Conservation (phyloP, 2,888 invertebrate genomes). For the Drosophila percnosoma region DNA sequence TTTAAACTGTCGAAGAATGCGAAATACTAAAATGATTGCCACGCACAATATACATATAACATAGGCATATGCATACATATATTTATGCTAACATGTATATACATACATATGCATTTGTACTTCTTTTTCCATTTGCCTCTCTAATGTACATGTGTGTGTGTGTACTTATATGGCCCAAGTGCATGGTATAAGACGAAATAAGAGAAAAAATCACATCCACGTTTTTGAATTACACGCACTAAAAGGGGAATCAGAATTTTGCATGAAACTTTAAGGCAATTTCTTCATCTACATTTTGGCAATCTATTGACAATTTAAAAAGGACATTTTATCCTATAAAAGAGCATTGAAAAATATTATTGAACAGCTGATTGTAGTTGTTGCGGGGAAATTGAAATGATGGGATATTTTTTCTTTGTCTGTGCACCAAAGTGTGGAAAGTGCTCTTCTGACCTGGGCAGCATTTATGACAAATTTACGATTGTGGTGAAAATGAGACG, state of each 20-base stretch:
- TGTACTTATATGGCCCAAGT: slow-evolving; percentile 1
- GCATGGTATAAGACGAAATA: not conserved
- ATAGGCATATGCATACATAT: not conserved
- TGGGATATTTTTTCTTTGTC: not conserved
- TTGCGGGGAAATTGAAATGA: not conserved
- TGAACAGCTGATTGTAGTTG: slow-evolving; percentile 7
- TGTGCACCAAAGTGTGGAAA: not conserved
- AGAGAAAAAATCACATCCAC: not conserved
- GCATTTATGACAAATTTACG: not conserved
- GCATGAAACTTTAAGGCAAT: not conserved
- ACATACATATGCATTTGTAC: not conserved
- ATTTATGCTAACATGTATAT: not conserved
- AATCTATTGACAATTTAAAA: not conserved
- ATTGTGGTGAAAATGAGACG: slow-evolving; percentile 1
- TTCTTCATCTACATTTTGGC: not conserved
- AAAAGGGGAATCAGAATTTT: not conserved
- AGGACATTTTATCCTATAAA: not conserved
- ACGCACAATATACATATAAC: not conserved
- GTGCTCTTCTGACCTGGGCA: not conserved
- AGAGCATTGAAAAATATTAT: not conserved
- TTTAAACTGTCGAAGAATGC: not conserved
- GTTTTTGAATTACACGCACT: not conserved
- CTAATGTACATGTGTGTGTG: not conserved
- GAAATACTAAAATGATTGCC: slow-evolving; percentile 6
- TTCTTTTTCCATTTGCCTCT: slow-evolving; percentile 4